Evolutionary conservation across 1,140 invertebrate genomes (phyloP).

Genomic region (Alviniconcha marisindica): DNA sequence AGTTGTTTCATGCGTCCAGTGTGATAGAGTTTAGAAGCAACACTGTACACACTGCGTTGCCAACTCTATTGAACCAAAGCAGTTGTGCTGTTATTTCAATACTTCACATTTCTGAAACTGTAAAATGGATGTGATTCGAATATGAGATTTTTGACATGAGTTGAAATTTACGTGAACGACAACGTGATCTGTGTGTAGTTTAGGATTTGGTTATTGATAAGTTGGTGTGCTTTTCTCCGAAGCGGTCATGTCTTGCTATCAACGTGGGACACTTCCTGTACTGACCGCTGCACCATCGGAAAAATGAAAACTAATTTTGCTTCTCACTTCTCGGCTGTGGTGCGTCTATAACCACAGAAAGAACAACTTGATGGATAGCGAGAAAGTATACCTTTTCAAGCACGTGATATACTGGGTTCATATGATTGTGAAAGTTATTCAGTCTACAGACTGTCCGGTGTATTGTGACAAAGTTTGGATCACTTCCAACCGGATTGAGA

Average conservation of each 20-base stretch:
- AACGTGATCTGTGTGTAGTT: too few species aligned
- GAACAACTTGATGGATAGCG: not conserved
- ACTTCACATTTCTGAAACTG: not conserved
- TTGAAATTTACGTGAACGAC: too few species aligned
- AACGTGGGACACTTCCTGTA: constrained; percentile 80
- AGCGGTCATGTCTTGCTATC: not conserved
- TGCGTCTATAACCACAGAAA: not conserved
- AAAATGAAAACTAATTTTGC: not conserved
- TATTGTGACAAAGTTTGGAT: too few species aligned
- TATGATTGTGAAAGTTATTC: not conserved
- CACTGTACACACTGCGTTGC: constrained; percentile 31
- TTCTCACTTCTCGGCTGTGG: not conserved
- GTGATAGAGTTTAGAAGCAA: constrained; percentile 16
- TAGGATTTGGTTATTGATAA: too few species aligned
- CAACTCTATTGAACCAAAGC: constrained; percentile 25
- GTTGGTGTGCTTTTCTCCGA: too few species aligned
- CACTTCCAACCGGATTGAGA: too few species aligned
- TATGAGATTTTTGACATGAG: too few species aligned
- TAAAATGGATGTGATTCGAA: too few species aligned
- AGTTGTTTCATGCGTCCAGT: not conserved
- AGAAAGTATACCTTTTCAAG: too few species aligned
- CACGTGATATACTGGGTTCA: not conserved
- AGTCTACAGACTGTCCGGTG: too few species aligned
- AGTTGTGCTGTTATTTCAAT: not conserved
- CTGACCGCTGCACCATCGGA: too few species aligned